Evolutionary conservation across 2,888 invertebrate species (phyloP).

Genomic region (Copidosoma aretas): DNA sequence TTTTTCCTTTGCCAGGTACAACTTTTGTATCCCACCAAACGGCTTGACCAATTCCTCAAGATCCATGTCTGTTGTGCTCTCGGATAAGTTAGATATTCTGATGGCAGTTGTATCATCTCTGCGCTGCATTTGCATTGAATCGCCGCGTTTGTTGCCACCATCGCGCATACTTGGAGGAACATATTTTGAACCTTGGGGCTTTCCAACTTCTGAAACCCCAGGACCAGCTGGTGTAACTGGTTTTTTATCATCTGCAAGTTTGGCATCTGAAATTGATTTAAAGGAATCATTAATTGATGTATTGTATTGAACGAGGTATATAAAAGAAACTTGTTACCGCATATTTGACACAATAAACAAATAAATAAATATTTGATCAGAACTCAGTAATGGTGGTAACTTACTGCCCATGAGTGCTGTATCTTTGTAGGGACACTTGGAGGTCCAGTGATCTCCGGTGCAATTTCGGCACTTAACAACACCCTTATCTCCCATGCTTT

Average conservation of each 20-base stretch:
- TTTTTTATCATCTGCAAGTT: conserved; percentile 61
- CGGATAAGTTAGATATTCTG: conserved; percentile 95
- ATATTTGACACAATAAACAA: too few species aligned
- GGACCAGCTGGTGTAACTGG: conserved; percentile 48
- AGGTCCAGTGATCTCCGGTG: conserved; percentile 97
- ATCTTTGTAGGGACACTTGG: conserved; percentile 97
- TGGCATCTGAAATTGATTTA: conserved; percentile 17
- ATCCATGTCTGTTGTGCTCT: conserved; percentile 93
- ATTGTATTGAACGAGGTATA: conserved; percentile 1
- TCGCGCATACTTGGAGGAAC: conserved; percentile 90
- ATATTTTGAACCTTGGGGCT: conserved; percentile 72
- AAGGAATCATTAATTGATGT: background rate
- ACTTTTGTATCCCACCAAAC: conserved; percentile 91
- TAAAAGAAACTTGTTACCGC: too few species aligned
- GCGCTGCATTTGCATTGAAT: conserved; percentile 71
- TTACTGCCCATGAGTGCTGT: conserved; percentile 69
- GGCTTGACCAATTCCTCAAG: conserved; percentile 93
- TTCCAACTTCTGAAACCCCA: conserved; percentile 49
- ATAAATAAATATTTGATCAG: too few species aligned
- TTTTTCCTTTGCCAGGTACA: conserved; percentile 95
- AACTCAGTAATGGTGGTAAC: too few species aligned
- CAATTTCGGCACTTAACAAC: conserved; percentile 88
- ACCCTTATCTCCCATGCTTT: conserved; percentile 71
- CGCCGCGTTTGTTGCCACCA: conserved; percentile 77
- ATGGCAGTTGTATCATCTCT: conserved; percentile 90